These are phyloP conservation scores for Zeuzera pyrina DNA, from an alignment of 2,888 invertebrate species.

Conservation along the genomic window DNA sequence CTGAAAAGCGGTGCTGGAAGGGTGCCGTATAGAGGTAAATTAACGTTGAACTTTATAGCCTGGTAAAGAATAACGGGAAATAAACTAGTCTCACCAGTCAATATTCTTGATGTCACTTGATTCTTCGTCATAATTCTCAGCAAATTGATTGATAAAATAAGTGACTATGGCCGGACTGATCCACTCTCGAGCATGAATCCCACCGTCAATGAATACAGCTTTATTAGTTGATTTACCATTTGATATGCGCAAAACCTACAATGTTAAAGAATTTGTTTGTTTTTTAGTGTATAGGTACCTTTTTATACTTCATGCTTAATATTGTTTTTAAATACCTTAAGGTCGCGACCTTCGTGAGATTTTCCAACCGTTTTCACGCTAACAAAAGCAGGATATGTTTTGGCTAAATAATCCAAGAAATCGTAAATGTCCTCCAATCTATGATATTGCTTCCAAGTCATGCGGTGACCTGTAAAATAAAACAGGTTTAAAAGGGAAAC, in stretches of 20 bases:
- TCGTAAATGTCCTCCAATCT: conserved; percentile 81
- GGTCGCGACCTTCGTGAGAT: conserved; percentile 80
- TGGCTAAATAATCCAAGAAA: conserved; percentile 83
- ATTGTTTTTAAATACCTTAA: conserved; percentile 73
- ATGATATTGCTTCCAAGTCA: conserved; percentile 90
- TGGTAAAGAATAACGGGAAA: too few species aligned
- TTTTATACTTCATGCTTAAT: too few species aligned
- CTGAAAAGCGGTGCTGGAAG: too few species aligned
- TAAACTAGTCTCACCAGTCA: conserved; percentile 60
- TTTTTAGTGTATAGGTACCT: too few species aligned
- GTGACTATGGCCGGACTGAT: conserved; percentile 88
- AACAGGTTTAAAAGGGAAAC: conserved; percentile 15
- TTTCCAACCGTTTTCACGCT: conserved; percentile 83
- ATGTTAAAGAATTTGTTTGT: conserved; percentile 1
- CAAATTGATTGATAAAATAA: conserved; percentile 82
- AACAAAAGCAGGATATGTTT: conserved; percentile 82
- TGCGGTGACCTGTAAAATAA: conserved; percentile 48
- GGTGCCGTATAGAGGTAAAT: too few species aligned
- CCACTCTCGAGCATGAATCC: conserved; percentile 95
- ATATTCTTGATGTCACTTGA: conserved; percentile 66
- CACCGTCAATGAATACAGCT: conserved; percentile 84
- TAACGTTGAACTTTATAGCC: too few species aligned
- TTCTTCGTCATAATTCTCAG: conserved; percentile 80
- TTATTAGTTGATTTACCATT: conserved; percentile 77
- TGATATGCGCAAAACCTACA: conserved; percentile 74